Evolutionary conservation across 2,888 invertebrate species (phyloP).

Genomic region (Sepioteuthis lessoniana): DNA sequence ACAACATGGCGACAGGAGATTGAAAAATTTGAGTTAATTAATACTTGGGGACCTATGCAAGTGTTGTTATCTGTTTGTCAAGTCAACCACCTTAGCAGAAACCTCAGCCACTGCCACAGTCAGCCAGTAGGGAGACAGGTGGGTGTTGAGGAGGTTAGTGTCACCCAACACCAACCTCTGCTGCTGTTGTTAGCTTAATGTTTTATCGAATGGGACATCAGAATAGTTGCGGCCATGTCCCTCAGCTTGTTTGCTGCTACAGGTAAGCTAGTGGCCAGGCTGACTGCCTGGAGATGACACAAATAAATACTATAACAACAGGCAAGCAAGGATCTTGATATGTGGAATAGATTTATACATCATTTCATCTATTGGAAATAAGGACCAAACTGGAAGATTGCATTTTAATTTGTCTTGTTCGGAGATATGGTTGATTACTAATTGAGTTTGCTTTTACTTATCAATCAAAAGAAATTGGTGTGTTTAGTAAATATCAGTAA

Average conservation of each 20-base stretch:
- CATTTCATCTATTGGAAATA: neutral
- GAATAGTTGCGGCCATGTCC: neutral
- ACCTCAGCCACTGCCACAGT: neutral
- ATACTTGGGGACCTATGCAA: neutral
- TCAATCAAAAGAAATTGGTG: neutral
- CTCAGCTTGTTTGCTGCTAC: neutral
- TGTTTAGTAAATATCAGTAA: neutral
- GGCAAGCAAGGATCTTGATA: neutral
- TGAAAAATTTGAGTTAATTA: neutral
- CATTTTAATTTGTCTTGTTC: neutral
- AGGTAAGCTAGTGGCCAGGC: neutral
- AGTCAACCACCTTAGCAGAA: neutral
- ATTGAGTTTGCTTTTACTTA: neutral
- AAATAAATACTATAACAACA: neutral
- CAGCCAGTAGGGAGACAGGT: neutral
- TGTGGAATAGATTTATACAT: neutral
- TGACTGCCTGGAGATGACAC: neutral
- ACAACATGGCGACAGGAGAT: constrained; percentile 11
- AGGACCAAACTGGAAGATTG: neutral
- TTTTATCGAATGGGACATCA: neutral
- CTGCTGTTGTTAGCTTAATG: neutral
- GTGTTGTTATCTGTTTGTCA: neutral
- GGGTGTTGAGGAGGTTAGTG: neutral
- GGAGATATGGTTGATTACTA: neutral
- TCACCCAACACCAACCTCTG: constrained; percentile 15